Evolutionary conservation across 2,888 invertebrate species (phyloP).

Genomic region (Entomobrya proxima): DNA sequence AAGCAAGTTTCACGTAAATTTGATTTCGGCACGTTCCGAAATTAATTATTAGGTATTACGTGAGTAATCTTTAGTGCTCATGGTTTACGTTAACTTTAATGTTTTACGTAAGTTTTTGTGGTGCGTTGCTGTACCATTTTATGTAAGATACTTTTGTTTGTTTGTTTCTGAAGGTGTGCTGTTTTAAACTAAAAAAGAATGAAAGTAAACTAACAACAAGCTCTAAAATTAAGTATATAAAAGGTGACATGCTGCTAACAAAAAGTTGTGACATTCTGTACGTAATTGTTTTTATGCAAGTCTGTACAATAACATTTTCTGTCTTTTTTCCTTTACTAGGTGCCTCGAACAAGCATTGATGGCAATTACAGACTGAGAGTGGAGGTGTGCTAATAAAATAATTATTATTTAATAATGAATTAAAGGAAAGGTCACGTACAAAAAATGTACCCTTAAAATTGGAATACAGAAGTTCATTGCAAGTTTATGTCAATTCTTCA

Average conservation of each 20-base stretch:
- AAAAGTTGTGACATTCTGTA: slow-evolving; percentile 65
- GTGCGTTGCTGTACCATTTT: background rate
- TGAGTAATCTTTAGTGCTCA: no score
- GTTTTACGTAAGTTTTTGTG: slow-evolving; percentile 5
- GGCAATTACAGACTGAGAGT: slow-evolving; percentile 91
- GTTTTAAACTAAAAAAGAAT: background rate
- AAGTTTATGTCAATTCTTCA: no score
- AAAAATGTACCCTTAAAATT: no score
- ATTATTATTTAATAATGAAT: no score
- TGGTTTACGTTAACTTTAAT: background rate
- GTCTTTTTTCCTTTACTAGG: slow-evolving; percentile 78
- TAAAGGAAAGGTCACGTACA: no score
- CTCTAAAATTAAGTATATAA: slow-evolving; percentile 50
- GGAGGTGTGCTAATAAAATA: no score
- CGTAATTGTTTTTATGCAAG: slow-evolving; percentile 57
- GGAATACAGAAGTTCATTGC: no score
- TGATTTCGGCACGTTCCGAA: no score
- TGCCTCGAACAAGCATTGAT: slow-evolving; percentile 88
- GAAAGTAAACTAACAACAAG: no score
- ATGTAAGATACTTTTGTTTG: background rate
- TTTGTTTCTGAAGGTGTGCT: background rate
- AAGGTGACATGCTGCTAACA: slow-evolving; percentile 58
- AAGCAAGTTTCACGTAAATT: background rate
- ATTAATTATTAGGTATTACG: no score
- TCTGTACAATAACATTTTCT: slow-evolving; percentile 40